Evolutionary conservation across 2,888 invertebrate species (phyloP), one percentile per base, ranked within the genome.

Genomic region (Gisinianus flammeolus): DNA sequence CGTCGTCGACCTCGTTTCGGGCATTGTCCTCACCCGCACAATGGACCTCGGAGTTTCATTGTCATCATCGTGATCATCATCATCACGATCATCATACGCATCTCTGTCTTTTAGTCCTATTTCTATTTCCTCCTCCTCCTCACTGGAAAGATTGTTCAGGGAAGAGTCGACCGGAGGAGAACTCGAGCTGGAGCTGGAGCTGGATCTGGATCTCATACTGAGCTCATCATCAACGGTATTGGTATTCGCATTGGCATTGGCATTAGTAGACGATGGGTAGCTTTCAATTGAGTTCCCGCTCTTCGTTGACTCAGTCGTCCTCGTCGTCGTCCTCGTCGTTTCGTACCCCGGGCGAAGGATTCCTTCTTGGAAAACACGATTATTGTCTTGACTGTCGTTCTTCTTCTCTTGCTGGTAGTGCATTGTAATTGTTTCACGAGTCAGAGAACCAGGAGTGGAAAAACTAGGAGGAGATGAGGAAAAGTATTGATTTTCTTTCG

Each of bases 211-310:
- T 44, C 66, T 74, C 66, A 24, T 19, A n/a, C 64, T 74, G 64
- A 74, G 28, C 73, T 74, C 73, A 74, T n/a, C n/a, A n/a, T 74
- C 73, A 74, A 74, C 64, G 44, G 58, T 74, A 74, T 74, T 74
- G 73, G 64, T 28, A 35, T 30, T 24, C 24, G 35, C 30, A n/a
- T n/a, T n/a, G n/a, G n/a, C n/a, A n/a, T n/a, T n/a, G n/a, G n/a
- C n/a, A n/a, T n/a, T n/a, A n/a, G n/a, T n/a, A 64, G 54, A 67
- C 12, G 28, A 26, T 54, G 72, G 33, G 72, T 35, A 26, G 33
- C 24, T 64, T 31, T 26, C 64, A 74, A 73, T 72, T 72, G 72
- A 58, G 52, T 58, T 72, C 72, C 31, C 73, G 33, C n/a, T n/a
- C 62, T n/a, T 31, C 52, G 52, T 44, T 16, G 8, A 44, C 52